Evolutionary conservation across 1,140 invertebrate species (phyloP), one percentile per base, ranked within the genome.

Genomic region (Drosophila paulistorum): DNA sequence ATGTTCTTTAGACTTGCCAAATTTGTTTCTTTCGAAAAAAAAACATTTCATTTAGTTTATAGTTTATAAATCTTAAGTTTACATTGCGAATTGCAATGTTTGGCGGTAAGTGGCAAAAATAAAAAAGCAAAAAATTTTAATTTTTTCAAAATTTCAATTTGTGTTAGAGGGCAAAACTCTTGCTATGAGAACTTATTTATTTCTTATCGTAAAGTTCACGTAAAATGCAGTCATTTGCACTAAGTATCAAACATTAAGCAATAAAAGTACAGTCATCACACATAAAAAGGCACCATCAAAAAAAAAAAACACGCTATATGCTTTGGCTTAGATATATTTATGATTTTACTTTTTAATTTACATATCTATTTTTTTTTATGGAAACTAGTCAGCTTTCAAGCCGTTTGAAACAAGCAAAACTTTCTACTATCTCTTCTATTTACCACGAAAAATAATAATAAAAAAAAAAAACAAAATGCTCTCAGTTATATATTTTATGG

Each of bases 71-170:
- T 39, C 72, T 69, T 89, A 87, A 83, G 76, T 83, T 87, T 83
- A 79, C 84, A 87, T 89, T 87, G 84, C 83, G 83, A 87, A 87
- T 67, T 87, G 84, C 81, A 89, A 67, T 87, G 84, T 89, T 30
- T 67, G 84, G 84, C 83, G 83, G 83, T 87, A 87, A 87, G 83
- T 87, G 84, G 79, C 83, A 86, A 81, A 81, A 33, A 55, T 23
- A 63, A 57, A 60, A 45, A 33, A 33, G 4, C 17, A 9, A 17
- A 9, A 51, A 51, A 17, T 23, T 51, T 23, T 17, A 51, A 23
- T 9, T 23, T 59, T 80, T 45, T 58, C 67, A 76, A 64, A 64
- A 61, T 55, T 58, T 58, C 13, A 45, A 57, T 74, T 33, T 48
- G 37, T 13, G 3, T 41, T 37, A 64, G 71, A 61, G 65, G 76